Conservation (phyloP, 2,113 vertebrate genomes). For the Tamias sibiricus region DNA sequence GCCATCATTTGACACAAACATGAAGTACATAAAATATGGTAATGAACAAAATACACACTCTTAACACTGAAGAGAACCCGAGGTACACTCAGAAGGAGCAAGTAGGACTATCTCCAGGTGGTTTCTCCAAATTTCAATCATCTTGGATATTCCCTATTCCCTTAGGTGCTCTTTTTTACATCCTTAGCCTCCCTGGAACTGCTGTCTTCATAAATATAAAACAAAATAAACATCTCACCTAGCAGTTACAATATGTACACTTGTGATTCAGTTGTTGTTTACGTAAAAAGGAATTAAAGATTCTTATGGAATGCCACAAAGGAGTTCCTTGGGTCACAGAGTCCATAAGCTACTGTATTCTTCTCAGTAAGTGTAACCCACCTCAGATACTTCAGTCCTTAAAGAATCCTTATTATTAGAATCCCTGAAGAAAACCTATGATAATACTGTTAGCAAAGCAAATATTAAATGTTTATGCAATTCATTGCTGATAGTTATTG, state of each 20-base stretch:
- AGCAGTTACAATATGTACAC: not conserved
- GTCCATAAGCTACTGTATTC: not conserved
- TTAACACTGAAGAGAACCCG: not conserved
- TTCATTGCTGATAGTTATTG: not conserved
- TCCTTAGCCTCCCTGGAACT: not conserved
- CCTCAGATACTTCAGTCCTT: not conserved
- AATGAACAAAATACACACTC: not conserved
- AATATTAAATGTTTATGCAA: not conserved
- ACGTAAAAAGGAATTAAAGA: not conserved
- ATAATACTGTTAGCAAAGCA: slow-evolving; percentile 32
- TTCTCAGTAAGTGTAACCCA: not conserved
- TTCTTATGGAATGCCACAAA: not conserved
- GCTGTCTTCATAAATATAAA: not conserved
- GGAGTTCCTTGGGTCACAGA: not conserved
- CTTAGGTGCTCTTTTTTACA: not conserved
- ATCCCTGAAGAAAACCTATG: not conserved
- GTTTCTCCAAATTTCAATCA: not conserved
- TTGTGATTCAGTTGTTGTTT: not conserved
- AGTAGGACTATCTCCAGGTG: not conserved
- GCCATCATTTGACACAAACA: not conserved
- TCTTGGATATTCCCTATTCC: not conserved
- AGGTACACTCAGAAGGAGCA: not conserved
- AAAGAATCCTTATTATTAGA: not conserved
- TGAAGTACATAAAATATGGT: not conserved
- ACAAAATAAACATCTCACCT: not conserved